Evolutionary conservation across 2,888 invertebrate species (phyloP).

Genomic region (Caenorhabditis sp.): DNA sequence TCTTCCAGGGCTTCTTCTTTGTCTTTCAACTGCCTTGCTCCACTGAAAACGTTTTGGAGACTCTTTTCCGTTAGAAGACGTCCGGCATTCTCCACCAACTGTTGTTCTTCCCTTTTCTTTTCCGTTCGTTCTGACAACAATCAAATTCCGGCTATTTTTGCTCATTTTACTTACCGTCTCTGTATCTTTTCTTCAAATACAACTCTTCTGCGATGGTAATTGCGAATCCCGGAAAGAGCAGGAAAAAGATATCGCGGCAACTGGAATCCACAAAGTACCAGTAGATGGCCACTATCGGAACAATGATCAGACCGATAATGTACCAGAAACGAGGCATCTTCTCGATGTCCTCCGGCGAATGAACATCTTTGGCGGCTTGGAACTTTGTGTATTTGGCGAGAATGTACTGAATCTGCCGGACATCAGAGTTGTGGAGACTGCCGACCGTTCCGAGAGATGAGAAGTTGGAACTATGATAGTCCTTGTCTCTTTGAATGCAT

Average conservation of each 20-base stretch:
- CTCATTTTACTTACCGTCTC: no score
- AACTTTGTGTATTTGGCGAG: constrained; percentile 4
- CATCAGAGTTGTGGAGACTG: neutral
- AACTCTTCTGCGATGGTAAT: constrained; percentile 5
- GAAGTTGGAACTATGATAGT: constrained; percentile 12
- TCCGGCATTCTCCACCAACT: no score
- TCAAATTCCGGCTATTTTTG: no score
- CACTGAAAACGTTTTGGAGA: no score
- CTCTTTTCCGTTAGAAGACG: no score
- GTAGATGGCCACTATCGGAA: neutral
- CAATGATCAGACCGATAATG: neutral
- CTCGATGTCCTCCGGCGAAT: constrained; percentile 6
- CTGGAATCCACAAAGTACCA: constrained; percentile 20
- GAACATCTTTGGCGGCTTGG: constrained; percentile 11
- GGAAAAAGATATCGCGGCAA: neutral
- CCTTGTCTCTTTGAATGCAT: constrained; percentile 1
- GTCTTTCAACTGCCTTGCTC: no score
- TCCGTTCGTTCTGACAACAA: no score
- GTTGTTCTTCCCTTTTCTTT: no score
- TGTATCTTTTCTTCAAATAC: neutral
- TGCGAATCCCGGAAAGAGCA: constrained; percentile 2
- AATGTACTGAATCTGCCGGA: neutral
- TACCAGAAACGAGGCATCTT: neutral
- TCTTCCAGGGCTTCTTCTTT: no score
- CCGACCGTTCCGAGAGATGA: constrained; percentile 18